phyloP scores from a whole-genome alignment of 2,797 vertebrate species.

The Tragopan temminckii region DNA sequence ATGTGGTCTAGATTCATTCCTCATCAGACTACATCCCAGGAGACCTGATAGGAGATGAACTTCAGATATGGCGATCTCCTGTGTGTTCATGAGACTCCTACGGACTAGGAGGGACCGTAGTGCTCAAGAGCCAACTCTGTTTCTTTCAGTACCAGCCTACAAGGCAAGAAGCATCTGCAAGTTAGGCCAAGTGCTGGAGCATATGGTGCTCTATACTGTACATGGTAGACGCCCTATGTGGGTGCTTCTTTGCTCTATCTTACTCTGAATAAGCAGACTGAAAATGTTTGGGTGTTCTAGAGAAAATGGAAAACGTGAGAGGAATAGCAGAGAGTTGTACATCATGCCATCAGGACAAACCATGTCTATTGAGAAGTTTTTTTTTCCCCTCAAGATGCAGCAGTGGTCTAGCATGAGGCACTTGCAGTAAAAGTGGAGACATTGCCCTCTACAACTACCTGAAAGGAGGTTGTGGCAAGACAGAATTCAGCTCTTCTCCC shows the following conservation, averaged over 20 bases:
- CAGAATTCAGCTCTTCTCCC: too few species aligned
- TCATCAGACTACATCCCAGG: not conserved
- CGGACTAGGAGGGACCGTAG: rapidly evolving
- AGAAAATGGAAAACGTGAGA: not conserved
- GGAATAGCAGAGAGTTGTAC: not conserved
- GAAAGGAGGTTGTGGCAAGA: too few species aligned
- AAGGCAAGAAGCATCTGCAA: not conserved
- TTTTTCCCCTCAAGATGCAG: not conserved
- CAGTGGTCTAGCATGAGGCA: not conserved
- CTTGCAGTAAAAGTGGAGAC: not conserved
- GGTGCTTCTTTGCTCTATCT: not conserved
- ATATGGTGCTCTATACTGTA: not conserved
- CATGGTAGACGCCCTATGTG: not conserved
- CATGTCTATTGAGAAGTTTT: not conserved
- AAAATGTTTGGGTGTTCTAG: not conserved
- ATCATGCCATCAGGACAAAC: not conserved
- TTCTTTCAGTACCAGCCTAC: not conserved
- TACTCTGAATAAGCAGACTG: not conserved
- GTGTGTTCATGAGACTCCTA: not conserved
- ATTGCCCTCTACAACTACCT: too few species aligned
- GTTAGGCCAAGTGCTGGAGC: not conserved
- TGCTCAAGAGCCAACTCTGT: not conserved
- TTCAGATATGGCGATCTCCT: not conserved
- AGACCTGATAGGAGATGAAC: not conserved
- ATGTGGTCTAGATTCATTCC: not conserved